These are phyloP conservation scores for Semaprochilodus insignis DNA, from an alignment of 2,797 vertebrate species.

Conservation along the genomic window DNA sequence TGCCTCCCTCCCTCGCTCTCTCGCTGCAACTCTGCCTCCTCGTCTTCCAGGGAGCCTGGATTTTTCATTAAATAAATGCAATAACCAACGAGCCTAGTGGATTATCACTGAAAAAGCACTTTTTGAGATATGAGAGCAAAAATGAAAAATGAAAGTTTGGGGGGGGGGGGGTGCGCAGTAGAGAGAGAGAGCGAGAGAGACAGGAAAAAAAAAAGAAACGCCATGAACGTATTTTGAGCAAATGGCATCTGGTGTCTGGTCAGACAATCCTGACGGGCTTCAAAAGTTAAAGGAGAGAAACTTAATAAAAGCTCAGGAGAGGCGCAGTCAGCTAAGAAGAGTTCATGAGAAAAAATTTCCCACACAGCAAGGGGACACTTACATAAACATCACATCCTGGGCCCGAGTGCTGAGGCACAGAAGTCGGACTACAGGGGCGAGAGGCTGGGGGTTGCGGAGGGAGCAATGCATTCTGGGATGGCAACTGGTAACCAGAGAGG, in stretches of 20 bases:
- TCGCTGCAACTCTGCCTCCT: constrained; percentile 46
- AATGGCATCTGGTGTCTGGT: constrained; percentile 69
- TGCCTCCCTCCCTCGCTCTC: constrained; percentile 10
- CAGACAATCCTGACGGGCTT: constrained; percentile 69
- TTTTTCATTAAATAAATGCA: constrained; percentile 81
- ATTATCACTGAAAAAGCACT: constrained; percentile 76
- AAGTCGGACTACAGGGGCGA: constrained; percentile 20
- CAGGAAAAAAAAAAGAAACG: constrained; percentile 54
- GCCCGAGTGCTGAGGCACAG: constrained; percentile 5
- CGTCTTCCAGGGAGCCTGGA: constrained; percentile 70
- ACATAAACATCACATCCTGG: constrained; percentile 44
- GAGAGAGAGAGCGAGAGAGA: constrained; percentile 46
- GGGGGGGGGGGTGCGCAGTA: constrained; percentile 35
- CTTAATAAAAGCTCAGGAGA: constrained; percentile 65
- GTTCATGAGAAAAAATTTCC: constrained; percentile 44
- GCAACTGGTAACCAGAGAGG: constrained; percentile 26
- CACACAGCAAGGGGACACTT: constrained; percentile 33
- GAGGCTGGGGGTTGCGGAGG: constrained; percentile 13
- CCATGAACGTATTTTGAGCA: constrained; percentile 54
- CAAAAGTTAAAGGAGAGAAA: constrained; percentile 64
- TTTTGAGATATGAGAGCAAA: constrained; percentile 71
- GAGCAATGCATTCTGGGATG: constrained; percentile 36
- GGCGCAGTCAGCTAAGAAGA: constrained; percentile 33
- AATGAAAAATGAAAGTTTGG: constrained; percentile 73
- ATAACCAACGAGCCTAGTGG: constrained; percentile 73